Percentiles rank a stretch among this genome's conserved stretches.
phyloP scores from a whole-genome alignment of 1,140 invertebrate species.

The Pseudomyrmex sp. region DNA sequence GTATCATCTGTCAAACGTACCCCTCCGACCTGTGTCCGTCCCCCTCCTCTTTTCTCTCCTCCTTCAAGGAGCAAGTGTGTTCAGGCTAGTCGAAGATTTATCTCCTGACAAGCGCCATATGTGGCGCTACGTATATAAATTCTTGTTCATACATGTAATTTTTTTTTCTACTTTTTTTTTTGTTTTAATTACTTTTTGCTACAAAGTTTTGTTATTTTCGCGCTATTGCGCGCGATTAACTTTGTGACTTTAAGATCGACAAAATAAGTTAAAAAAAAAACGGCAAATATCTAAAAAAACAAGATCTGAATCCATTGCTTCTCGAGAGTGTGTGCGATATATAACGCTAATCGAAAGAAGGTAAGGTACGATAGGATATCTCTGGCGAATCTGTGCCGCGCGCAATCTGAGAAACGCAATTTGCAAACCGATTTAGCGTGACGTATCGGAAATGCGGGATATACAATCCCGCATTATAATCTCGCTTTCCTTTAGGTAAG shows the following conservation, averaged over 20 bases:
- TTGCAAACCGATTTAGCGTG: constrained; percentile 50
- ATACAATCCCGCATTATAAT: constrained; percentile 72
- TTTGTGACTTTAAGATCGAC: too few species aligned
- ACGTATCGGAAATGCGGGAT: constrained; percentile 51
- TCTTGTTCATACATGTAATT: constrained; percentile 9
- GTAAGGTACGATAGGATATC: constrained; percentile 27
- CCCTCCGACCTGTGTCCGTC: constrained; percentile 60
- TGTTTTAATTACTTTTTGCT: too few species aligned
- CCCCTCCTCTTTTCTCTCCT: constrained; percentile 7
- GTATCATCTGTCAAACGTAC: constrained; percentile 76
- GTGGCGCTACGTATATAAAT: constrained; percentile 27
- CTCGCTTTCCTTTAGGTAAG: constrained; percentile 67
- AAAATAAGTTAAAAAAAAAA: neutral
- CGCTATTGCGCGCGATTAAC: too few species aligned
- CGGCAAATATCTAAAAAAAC: neutral
- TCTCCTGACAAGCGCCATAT: constrained; percentile 50
- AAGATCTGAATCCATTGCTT: neutral
- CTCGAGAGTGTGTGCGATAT: neutral
- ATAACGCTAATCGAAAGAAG: constrained; percentile 12
- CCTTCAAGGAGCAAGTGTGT: neutral
- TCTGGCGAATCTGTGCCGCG: constrained; percentile 19
- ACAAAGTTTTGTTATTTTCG: too few species aligned
- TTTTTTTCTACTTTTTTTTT: neutral
- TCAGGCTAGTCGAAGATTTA: constrained; percentile 57
- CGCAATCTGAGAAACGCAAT: constrained; percentile 44